A percentile compares a stretch with the other conserved stretches of the same genome.
These are phyloP conservation scores for Aramus guarauna DNA, from an alignment of 2,113 vertebrate species.

Conservation along the genomic window DNA sequence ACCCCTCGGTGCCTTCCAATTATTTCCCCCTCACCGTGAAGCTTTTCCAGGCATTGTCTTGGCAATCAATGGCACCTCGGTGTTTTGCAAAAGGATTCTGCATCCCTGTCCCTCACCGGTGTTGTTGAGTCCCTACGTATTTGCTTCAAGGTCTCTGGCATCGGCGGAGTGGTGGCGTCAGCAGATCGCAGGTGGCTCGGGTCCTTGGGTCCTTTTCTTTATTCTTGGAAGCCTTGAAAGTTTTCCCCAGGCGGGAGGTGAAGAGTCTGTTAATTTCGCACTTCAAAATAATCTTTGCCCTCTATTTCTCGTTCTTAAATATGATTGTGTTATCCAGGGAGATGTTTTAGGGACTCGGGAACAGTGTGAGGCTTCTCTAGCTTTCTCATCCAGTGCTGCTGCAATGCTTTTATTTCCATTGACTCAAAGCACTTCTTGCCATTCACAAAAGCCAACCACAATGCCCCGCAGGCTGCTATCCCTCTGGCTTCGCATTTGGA, in stretches of 20 bases:
- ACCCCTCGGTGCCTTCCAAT: rapidly evolving
- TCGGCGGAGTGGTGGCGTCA: slow-evolving; percentile 50
- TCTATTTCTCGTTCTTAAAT: slow-evolving; percentile 66
- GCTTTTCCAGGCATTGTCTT: slow-evolving; percentile 65
- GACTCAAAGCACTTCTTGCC: slow-evolving; percentile 53
- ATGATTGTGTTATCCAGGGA: slow-evolving; percentile 31
- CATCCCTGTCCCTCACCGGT: slow-evolving; percentile 17
- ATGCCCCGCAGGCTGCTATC: not conserved
- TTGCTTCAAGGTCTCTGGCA: slow-evolving; percentile 73
- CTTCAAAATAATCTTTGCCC: slow-evolving; percentile 74
- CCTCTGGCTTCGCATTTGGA: not conserved
- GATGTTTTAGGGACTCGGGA: slow-evolving; percentile 40
- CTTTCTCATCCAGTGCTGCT: slow-evolving; percentile 38
- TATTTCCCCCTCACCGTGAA: not conserved
- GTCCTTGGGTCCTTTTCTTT: slow-evolving; percentile 75
- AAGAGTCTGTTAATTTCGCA: slow-evolving; percentile 76
- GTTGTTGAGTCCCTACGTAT: slow-evolving; percentile 43
- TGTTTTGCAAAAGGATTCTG: slow-evolving; percentile 61
- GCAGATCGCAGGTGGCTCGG: slow-evolving; percentile 63
- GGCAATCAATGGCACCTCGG: slow-evolving; percentile 52
- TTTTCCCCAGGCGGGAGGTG: slow-evolving; percentile 70
- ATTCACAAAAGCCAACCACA: slow-evolving; percentile 50
- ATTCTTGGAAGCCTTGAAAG: slow-evolving; percentile 75
- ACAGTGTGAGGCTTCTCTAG: slow-evolving; percentile 32
- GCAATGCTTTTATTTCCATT: slow-evolving; percentile 56